Evolutionary conservation across 1,140 invertebrate species (phyloP).

Genomic region (Dinothrombium tinctorium): DNA sequence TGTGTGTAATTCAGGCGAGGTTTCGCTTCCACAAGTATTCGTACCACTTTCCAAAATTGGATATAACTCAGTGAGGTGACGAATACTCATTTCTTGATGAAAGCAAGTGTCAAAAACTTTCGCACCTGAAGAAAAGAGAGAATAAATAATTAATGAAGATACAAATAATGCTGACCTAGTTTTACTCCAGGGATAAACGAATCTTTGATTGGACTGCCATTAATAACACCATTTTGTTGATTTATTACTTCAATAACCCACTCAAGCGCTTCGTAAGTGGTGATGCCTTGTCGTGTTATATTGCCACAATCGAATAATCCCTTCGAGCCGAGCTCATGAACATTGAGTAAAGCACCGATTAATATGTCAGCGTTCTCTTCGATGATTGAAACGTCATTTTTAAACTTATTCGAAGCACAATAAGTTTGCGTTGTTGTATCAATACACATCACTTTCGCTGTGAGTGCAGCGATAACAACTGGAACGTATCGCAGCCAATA

Average conservation of each 20-base stretch:
- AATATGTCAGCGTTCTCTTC: not conserved
- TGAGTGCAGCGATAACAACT: too few species aligned
- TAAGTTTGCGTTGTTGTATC: too few species aligned
- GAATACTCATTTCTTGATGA: not conserved
- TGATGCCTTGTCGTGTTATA: not conserved
- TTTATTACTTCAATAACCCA: not conserved
- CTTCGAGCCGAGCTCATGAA: not conserved
- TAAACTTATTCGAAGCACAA: too few species aligned
- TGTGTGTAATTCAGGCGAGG: not conserved
- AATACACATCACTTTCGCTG: too few species aligned
- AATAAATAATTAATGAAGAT: not conserved
- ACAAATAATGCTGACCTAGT: not conserved
- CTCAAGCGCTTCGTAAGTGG: not conserved
- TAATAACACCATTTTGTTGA: not conserved
- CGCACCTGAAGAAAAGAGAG: not conserved
- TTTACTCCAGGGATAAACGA: slow-evolving; percentile 1
- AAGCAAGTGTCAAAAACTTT: slow-evolving; percentile 1
- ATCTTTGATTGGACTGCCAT: not conserved
- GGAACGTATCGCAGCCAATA: too few species aligned
- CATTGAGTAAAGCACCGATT: not conserved
- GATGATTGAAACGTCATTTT: not conserved
- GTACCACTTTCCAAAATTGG: not conserved
- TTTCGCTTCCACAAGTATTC: not conserved
- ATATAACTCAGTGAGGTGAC: not conserved
- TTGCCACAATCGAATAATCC: not conserved